phyloP scores from a whole-genome alignment of 2,113 vertebrate genomes.

The Semicossyphus pulcher region DNA sequence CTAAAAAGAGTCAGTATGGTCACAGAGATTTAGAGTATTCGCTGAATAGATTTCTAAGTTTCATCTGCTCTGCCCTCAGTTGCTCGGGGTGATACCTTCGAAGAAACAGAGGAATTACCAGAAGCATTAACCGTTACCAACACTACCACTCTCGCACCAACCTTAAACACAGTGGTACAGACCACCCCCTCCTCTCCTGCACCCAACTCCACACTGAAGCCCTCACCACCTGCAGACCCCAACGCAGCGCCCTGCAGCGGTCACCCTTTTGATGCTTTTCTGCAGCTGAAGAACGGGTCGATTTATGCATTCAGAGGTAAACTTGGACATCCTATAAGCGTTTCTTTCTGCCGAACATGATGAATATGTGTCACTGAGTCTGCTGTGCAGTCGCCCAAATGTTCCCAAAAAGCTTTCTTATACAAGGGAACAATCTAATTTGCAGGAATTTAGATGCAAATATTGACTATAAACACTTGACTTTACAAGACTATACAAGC shows the following conservation, averaged over 20 bases:
- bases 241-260: slow-evolving; percentile 83
- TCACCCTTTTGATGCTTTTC: slow-evolving; percentile 91
- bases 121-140: not conserved
- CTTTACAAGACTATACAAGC: not conserved
- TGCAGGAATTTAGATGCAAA: not conserved
- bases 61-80: slow-evolving; percentile 32
- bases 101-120: slow-evolving; percentile 6
- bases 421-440: not conserved
- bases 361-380: not conserved
- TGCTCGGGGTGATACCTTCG: slow-evolving; percentile 79
- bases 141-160: not conserved
- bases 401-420: not conserved
- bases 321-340: not conserved
- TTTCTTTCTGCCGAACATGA: too few relatives aligned
- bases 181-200: not conserved
- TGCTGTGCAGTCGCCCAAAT: not conserved
- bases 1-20: slow-evolving; percentile 83
- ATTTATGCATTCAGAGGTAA: slow-evolving; percentile 94
- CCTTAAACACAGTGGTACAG: not conserved
- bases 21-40: not conserved
- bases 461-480: not conserved
- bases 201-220: not conserved
- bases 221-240: slow-evolving; percentile 25
- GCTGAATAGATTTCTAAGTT: not conserved
- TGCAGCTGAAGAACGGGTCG: slow-evolving; percentile 94